These are phyloP conservation scores for Argopecten irradians DNA, from an alignment of 1,140 invertebrate species.

Conservation along the genomic window DNA sequence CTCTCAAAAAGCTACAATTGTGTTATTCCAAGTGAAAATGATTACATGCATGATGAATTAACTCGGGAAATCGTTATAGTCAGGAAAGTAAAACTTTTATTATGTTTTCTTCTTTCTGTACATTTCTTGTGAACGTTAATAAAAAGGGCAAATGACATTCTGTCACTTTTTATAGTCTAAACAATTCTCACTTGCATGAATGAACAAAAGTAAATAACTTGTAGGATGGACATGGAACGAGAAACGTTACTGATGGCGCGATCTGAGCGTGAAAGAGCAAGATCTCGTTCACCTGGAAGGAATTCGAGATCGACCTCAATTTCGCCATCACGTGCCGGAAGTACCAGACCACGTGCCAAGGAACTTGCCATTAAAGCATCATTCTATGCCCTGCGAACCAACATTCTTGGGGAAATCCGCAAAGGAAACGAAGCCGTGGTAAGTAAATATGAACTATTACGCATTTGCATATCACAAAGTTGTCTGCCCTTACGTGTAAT, in stretches of 20 bases:
- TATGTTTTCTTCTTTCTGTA: not conserved
- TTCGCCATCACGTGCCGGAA: slow-evolving; percentile 26
- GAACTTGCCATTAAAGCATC: slow-evolving; percentile 35
- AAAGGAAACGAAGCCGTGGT: not conserved
- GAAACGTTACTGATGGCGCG: slow-evolving; percentile 11
- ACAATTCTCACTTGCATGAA: not conserved
- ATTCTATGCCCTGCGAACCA: slow-evolving; percentile 45
- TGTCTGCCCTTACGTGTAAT: no score
- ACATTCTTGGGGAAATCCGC: slow-evolving; percentile 12
- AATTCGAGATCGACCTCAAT: not conserved
- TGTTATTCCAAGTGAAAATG: not conserved
- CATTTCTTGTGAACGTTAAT: not conserved
- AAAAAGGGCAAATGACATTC: not conserved
- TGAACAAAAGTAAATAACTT: slow-evolving; percentile 16
- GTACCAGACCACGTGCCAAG: not conserved
- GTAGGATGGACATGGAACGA: slow-evolving; percentile 40
- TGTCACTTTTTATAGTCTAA: not conserved
- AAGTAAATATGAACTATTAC: not conserved
- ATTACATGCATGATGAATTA: not conserved
- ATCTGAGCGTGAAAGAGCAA: slow-evolving; percentile 1
- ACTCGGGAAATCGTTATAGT: not conserved
- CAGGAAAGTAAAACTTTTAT: not conserved
- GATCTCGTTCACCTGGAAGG: slow-evolving; percentile 26
- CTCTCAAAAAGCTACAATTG: not conserved
- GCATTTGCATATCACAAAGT: not conserved